Base-by-base conservation (phyloP, 2,113 vertebrate species). In the Lasiurus borealis region DNA sequence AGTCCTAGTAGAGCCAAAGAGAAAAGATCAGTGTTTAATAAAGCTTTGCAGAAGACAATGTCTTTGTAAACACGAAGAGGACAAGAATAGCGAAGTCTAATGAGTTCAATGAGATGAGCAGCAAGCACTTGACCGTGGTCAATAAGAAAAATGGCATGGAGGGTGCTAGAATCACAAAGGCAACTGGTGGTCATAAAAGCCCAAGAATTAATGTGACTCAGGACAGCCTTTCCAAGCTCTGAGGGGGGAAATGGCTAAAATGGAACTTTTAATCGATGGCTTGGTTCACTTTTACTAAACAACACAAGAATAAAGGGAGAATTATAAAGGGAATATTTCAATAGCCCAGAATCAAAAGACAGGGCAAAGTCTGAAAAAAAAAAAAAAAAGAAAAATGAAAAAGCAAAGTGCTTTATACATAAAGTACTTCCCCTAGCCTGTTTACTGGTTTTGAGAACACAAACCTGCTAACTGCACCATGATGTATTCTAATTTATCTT, bases 401-500 rank as follows among this genome's bases (percentile, higher is more conserved):
- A 85, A 69, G 12, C 27, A 69, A 19, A 72, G 8, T 68, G 44
- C 27, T 85, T 88, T 73, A 29, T 57, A 92, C 73, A 85, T 93
- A 92, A 91, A 72, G 88, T 93, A 85, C 83, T 95, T 93, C 69
- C 84, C 85, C 73, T 10, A 78, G 85, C 19, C 68, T 91, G 66
- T 88, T 96, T 93, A 77, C 34, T 88, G 6, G 0, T 95, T 92
- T 97, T 88, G 94, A 95, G 83, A 90, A 92, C 46, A 94, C 93
- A 91, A 52, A 92, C 88, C 81, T 90, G 62, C 64, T 95, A 84
- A 96, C 89, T 27, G 46, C 78, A 89, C 83, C 71, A 68, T 80
- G 68, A 94, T 92, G 85, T 71, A 75, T 78, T 82, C 86, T 88
- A 90, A 97, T 95, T 95, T 97, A 92, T 94, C 90, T 95, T 57